These are phyloP conservation scores for Trichomalopsis sarcophagae DNA, from an alignment of 1,140 invertebrate genomes.

Conservation along the genomic window DNA sequence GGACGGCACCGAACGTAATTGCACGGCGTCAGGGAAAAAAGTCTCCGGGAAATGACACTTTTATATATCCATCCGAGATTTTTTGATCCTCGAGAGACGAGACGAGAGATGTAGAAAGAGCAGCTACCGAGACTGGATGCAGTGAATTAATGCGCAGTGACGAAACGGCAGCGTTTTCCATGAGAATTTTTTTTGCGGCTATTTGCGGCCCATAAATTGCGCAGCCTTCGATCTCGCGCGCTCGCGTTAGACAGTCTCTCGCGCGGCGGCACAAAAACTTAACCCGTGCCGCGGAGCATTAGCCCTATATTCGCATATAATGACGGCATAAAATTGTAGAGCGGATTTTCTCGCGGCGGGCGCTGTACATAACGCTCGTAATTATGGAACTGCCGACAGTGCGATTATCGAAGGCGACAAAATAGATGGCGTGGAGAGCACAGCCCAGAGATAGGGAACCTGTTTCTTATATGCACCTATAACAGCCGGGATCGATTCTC, in stretches of 20 bases:
- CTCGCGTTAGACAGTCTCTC: neutral
- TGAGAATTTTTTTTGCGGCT: too few relatives aligned
- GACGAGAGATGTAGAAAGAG: too few relatives aligned
- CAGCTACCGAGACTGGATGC: too few relatives aligned
- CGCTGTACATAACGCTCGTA: neutral
- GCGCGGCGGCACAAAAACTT: neutral
- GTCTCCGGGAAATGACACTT: constrained; percentile 9
- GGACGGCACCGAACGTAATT: neutral
- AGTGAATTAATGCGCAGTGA: too few relatives aligned
- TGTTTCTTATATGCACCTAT: neutral
- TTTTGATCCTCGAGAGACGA: neutral
- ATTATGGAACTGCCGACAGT: constrained; percentile 34
- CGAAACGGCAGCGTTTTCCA: too few relatives aligned
- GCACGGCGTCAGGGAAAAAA: neutral
- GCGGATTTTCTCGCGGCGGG: neutral
- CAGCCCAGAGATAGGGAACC: neutral
- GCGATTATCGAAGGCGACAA: constrained; percentile 26
- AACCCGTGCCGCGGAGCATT: neutral
- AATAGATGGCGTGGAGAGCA: constrained; percentile 6
- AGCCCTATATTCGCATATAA: constrained; percentile 5
- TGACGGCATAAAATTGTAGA: neutral
- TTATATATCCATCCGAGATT: neutral
- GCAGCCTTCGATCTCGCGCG: neutral
- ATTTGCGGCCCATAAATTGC: neutral
- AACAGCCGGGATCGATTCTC: too few relatives aligned